Percentiles rank a stretch among this genome's conserved stretches.
Evolutionary conservation across 2,888 invertebrate species (phyloP).

Genomic region (Arge pagana): DNA sequence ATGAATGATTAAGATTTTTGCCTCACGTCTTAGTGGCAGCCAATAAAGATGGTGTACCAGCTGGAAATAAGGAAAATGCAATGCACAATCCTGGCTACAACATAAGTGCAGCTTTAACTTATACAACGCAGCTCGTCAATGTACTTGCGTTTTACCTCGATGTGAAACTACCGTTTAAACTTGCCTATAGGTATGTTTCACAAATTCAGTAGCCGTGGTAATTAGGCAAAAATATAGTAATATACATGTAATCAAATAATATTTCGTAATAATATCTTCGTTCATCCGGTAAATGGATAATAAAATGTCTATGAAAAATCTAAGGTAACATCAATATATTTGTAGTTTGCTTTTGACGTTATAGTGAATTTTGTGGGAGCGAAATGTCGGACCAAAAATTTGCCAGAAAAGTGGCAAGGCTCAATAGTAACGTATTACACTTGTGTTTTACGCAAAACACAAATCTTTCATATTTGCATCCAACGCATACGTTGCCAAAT

Average conservation of each 20-base stretch:
- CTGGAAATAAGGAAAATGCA: slow-evolving; percentile 62
- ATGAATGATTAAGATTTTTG: not conserved
- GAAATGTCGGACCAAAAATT: slow-evolving; percentile 75
- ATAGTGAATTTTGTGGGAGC: slow-evolving; percentile 80
- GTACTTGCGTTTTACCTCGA: slow-evolving; percentile 84
- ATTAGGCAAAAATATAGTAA: too few relatives aligned
- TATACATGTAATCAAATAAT: not conserved
- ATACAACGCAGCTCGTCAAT: slow-evolving; percentile 83
- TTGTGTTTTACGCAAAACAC: slow-evolving; percentile 79
- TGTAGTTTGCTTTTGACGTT: slow-evolving; percentile 49
- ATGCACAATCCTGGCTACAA: slow-evolving; percentile 73
- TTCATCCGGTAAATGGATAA: slow-evolving; percentile 17
- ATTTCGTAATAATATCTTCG: slow-evolving; percentile 1
- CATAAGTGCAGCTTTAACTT: slow-evolving; percentile 80
- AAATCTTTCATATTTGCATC: slow-evolving; percentile 66
- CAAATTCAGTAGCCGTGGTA: too few relatives aligned
- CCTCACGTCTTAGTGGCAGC: slow-evolving; percentile 59
- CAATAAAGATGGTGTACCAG: slow-evolving; percentile 61
- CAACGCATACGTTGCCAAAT: slow-evolving; percentile 74
- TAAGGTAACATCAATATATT: slow-evolving; percentile 31
- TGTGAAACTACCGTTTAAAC: slow-evolving; percentile 76
- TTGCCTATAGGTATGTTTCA: slow-evolving; percentile 66
- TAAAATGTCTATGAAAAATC: not conserved
- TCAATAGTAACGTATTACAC: slow-evolving; percentile 80
- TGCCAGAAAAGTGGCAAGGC: slow-evolving; percentile 72